Conservation (phyloP, 2,888 invertebrate genomes). For the Chrysopilus asiliformis region DNA sequence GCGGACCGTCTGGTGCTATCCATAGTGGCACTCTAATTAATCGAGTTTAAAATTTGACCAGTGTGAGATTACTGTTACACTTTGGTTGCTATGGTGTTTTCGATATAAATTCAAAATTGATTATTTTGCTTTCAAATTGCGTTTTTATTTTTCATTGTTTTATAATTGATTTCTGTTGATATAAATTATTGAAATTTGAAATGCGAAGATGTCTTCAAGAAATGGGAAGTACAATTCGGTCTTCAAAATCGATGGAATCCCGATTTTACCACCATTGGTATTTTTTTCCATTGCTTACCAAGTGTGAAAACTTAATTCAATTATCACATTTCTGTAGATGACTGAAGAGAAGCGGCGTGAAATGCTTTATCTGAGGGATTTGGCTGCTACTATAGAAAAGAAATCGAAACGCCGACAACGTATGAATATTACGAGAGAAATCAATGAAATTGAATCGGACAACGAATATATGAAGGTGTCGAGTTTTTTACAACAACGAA, state of each 20-base stretch:
- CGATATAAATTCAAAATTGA: too few relatives aligned
- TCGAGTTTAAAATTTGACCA: too few relatives aligned
- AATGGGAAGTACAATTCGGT: slow-evolving; percentile 18
- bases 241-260: slow-evolving; percentile 31
- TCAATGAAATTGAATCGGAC: slow-evolving; percentile 1
- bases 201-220: neutral
- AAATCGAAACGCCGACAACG: slow-evolving; percentile 5
- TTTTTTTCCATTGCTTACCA: slow-evolving; percentile 14
- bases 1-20: too few relatives aligned
- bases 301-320: neutral
- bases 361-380: slow-evolving; percentile 23
- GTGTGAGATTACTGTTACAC: too few relatives aligned
- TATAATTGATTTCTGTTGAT: too few relatives aligned
- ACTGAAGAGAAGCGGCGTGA: slow-evolving; percentile 25
- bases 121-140: too few relatives aligned
- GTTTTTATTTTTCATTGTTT: too few relatives aligned
- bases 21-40: too few relatives aligned
- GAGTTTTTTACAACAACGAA: slow-evolving; percentile 10
- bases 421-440: too few relatives aligned
- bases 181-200: too few relatives aligned
- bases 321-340: slow-evolving; percentile 22
- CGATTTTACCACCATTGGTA: slow-evolving; percentile 32
- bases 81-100: too few relatives aligned
- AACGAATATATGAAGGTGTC: slow-evolving; percentile 14
- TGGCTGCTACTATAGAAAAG: slow-evolving; percentile 22